Percentiles rank a stretch among this genome's conserved stretches.
Conservation (phyloP, 2,888 invertebrate genomes). For the Ophraella communa region DNA sequence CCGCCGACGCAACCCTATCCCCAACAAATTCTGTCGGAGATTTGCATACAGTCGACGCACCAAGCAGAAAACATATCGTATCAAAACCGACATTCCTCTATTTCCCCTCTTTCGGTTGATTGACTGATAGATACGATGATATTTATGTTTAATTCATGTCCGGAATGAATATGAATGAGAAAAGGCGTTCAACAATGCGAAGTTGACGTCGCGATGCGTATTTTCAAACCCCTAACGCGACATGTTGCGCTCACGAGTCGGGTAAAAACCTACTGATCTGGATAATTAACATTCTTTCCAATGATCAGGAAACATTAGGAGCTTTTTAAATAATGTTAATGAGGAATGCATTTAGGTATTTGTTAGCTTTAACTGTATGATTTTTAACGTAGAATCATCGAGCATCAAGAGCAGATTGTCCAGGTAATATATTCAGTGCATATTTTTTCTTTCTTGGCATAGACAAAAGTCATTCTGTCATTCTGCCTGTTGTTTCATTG, state of each 20-base stretch:
- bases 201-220: background rate
- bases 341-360: no score
- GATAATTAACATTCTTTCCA: no score
- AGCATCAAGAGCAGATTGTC: no score
- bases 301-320: no score
- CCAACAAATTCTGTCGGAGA: constrained; percentile 2
- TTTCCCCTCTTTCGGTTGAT: constrained; percentile 13
- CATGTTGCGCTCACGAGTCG: constrained; percentile 5
- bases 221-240: constrained; percentile 5
- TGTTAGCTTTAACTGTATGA: no score
- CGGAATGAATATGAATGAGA: constrained; percentile 31
- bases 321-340: no score
- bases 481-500: no score
- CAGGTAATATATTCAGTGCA: no score
- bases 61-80: constrained; percentile 1
- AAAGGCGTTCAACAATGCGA: constrained; percentile 19
- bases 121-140: constrained; percentile 29
- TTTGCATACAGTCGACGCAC: constrained; percentile 21
- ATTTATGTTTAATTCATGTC: constrained; percentile 32
- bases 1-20: constrained; percentile 24
- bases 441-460: no score
- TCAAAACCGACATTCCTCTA: constrained; percentile 18
- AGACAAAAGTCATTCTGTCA: no score
- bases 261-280: no score
- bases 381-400: no score